These are phyloP conservation scores for Harpalus rubripes DNA, from an alignment of 2,888 invertebrate species.

Conservation along the genomic window DNA sequence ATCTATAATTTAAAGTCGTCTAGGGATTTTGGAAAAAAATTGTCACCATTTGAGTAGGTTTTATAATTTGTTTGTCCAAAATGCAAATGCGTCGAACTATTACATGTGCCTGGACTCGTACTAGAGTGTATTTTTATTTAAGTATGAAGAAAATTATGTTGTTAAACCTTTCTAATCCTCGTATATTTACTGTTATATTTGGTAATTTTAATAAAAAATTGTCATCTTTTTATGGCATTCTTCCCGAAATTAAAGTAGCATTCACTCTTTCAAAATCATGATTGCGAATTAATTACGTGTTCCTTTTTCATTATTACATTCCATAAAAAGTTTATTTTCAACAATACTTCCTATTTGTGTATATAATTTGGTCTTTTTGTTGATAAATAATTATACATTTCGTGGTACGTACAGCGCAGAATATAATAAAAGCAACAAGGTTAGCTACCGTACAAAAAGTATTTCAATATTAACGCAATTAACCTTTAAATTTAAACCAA, in stretches of 20 bases:
- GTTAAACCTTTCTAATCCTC: background rate
- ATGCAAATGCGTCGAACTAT: no score
- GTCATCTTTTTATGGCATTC: background rate
- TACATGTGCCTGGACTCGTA: no score
- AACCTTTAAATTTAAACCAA: conserved; percentile 34
- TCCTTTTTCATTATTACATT: background rate
- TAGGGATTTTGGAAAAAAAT: no score
- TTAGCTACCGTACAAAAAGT: background rate
- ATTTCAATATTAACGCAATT: conserved; percentile 30
- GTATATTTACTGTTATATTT: background rate
- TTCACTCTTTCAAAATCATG: background rate
- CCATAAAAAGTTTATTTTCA: background rate
- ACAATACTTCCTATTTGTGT: conserved; percentile 28
- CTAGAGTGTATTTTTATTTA: no score
- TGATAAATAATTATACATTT: background rate
- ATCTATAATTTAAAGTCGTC: no score
- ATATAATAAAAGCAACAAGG: conserved; percentile 23
- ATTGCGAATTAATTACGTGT: background rate
- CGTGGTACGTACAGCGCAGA: background rate
- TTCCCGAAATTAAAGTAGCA: background rate
- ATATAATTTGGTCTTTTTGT: background rate
- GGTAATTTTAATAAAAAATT: background rate
- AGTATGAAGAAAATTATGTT: background rate
- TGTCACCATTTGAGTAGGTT: no score
- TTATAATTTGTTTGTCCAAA: no score